These are phyloP conservation scores for Epinephelus cyanopodus DNA, from an alignment of 2,113 vertebrate genomes.

Conservation along the genomic window DNA sequence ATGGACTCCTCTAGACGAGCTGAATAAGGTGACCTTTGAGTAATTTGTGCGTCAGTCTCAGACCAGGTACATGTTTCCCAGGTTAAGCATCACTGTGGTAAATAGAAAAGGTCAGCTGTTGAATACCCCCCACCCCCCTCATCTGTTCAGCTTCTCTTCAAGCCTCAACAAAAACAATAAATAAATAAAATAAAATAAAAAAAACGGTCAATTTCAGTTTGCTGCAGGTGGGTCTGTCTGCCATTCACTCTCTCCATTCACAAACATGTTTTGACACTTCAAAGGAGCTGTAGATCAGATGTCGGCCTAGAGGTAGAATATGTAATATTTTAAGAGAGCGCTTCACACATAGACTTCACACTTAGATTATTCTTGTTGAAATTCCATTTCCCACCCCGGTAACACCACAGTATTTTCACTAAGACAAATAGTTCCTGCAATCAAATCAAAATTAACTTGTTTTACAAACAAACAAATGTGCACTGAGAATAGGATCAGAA, in stretches of 20 bases:
- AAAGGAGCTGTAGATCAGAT: conserved; percentile 52
- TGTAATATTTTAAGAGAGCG: conserved; percentile 38
- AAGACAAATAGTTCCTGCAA: not conserved
- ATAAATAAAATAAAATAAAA: too few relatives aligned
- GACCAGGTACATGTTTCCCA: conserved; percentile 61
- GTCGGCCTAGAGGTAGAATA: conserved; percentile 32
- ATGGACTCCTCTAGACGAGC: conserved; percentile 58
- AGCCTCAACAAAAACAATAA: conserved; percentile 43
- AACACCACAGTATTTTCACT: not conserved
- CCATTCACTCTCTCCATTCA: conserved; percentile 44
- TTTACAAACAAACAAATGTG: conserved; percentile 6
- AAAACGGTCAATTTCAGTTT: conserved; percentile 47
- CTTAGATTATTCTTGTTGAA: conserved; percentile 19
- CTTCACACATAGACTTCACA: conserved; percentile 26
- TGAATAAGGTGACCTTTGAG: conserved; percentile 78
- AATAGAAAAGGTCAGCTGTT: conserved; percentile 75
- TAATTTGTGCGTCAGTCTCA: conserved; percentile 67
- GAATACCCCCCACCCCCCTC: conserved; percentile 36
- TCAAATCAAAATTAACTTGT: not conserved
- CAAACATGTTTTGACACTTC: conserved; percentile 67
- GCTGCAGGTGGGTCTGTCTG: conserved; percentile 40
- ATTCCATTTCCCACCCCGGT: conserved; percentile 17
- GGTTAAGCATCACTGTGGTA: conserved; percentile 60
- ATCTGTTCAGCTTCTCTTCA: conserved; percentile 30
- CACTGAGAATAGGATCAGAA: not conserved